Conservation (phyloP, 2,888 invertebrate species). For the Trichogramma dendrolimi region DNA sequence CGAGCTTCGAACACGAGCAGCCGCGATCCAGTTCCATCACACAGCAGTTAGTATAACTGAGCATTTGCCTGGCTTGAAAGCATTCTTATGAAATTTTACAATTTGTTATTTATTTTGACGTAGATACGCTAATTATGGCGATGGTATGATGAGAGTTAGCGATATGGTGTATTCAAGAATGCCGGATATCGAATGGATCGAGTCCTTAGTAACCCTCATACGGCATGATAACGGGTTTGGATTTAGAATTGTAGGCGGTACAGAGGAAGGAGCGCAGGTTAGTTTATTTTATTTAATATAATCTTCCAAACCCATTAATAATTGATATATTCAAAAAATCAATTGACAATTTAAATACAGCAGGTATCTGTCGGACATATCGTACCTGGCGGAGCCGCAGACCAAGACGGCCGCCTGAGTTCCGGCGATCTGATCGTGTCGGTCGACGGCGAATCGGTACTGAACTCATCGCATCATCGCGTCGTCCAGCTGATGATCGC, state of each 20-base stretch:
- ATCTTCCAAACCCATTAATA: slow-evolving; percentile 9
- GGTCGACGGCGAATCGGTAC: slow-evolving; percentile 81
- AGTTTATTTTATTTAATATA: slow-evolving; percentile 35
- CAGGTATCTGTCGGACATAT: slow-evolving; percentile 93
- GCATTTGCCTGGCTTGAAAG: not conserved
- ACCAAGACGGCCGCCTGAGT: slow-evolving; percentile 82
- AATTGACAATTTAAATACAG: slow-evolving; percentile 30
- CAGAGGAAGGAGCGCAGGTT: slow-evolving; percentile 93
- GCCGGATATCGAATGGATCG: slow-evolving; percentile 55
- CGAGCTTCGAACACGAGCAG: slow-evolving; percentile 61
- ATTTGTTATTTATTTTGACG: slow-evolving; percentile 7
- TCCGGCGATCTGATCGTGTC: slow-evolving; percentile 92
- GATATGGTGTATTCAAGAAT: slow-evolving; percentile 49
- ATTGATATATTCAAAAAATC: not conserved
- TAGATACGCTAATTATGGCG: slow-evolving; percentile 47
- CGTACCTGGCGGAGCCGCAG: slow-evolving; percentile 92
- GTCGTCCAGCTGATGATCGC: slow-evolving; percentile 90
- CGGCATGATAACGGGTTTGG: slow-evolving; percentile 95
- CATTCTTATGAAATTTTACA: slow-evolving; percentile 1
- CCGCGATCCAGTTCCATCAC: slow-evolving; percentile 53
- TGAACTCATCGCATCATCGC: slow-evolving; percentile 85
- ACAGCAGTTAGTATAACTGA: slow-evolving; percentile 41
- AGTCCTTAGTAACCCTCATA: slow-evolving; percentile 75
- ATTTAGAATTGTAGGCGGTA: slow-evolving; percentile 95
- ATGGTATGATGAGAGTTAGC: slow-evolving; percentile 21